Percentiles rank a stretch among this genome's conserved stretches.
Evolutionary conservation across 2,113 vertebrate species (phyloP).

Genomic region (Micronycteris hirsuta): DNA sequence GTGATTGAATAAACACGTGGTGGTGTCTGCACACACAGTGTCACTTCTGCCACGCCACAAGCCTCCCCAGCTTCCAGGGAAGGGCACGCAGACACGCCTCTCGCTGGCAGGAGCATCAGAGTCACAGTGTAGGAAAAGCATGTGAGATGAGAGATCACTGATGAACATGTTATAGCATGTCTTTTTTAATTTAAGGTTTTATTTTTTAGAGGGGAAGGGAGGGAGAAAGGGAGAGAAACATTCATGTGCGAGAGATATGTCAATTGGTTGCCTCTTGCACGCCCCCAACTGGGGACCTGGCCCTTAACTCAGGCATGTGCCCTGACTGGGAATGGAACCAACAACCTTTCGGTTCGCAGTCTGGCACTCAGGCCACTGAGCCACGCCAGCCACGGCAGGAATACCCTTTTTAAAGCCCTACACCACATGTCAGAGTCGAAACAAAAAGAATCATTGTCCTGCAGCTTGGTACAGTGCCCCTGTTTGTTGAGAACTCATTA

Average conservation of each 20-base stretch:
- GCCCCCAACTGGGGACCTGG: too few species aligned
- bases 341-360: too few species aligned
- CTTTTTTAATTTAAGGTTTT: too few species aligned
- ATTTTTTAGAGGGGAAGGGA: too few species aligned
- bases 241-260: too few species aligned
- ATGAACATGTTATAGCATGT: neutral
- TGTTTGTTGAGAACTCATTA: neutral
- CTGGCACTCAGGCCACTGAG: too few species aligned
- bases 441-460: neutral
- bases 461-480: neutral
- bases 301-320: too few species aligned
- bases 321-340: too few species aligned
- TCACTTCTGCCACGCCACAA: neutral
- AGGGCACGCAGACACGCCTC: neutral
- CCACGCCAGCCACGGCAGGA: neutral
- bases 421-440: neutral
- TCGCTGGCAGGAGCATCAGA: neutral
- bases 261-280: too few species aligned
- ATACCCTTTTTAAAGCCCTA: neutral
- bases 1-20: neutral
- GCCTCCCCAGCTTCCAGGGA: neutral
- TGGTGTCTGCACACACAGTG: neutral
- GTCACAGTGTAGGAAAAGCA: neutral
- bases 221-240: too few species aligned
- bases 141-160: neutral